Evolutionary conservation across 2,113 vertebrate species (phyloP).

Genomic region (Phalacrocorax brasilianus): DNA sequence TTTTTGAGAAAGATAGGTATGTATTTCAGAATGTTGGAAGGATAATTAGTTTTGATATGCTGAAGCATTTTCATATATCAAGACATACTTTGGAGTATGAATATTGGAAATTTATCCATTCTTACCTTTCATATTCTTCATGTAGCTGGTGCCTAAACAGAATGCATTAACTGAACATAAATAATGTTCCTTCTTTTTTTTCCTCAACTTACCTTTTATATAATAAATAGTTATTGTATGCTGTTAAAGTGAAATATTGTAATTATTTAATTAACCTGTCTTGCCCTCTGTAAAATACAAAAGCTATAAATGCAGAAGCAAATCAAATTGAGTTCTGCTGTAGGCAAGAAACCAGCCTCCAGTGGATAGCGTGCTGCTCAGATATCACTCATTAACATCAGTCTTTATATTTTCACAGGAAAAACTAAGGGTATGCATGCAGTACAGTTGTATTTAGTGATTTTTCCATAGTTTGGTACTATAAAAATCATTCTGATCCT

Average conservation of each 20-base stretch:
- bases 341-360: slow-evolving; percentile 29
- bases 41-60: not conserved
- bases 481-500: not conserved
- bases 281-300: slow-evolving; percentile 34
- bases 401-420: not conserved
- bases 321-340: slow-evolving; percentile 39
- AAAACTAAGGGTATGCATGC: not conserved
- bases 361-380: slow-evolving; percentile 21
- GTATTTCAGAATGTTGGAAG: not conserved
- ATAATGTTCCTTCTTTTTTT: not conserved
- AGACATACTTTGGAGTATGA: not conserved
- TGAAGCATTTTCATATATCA: not conserved
- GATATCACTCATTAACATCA: slow-evolving; percentile 16
- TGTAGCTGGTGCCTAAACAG: not conserved
- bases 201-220: not conserved
- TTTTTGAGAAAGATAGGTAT: not conserved
- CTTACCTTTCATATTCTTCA: not conserved
- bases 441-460: not conserved
- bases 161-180: not conserved
- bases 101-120: not conserved
- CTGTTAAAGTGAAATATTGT: slow-evolving; percentile 31
- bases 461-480: not conserved
- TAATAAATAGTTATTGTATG: slow-evolving; percentile 26
- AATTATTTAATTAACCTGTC: slow-evolving; percentile 61
- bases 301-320: slow-evolving; percentile 44